These are phyloP conservation scores for Mnemiopsis leidyi DNA, from an alignment of 37 sponge, comb jelly and placozoan species.

Conservation along the genomic window DNA sequence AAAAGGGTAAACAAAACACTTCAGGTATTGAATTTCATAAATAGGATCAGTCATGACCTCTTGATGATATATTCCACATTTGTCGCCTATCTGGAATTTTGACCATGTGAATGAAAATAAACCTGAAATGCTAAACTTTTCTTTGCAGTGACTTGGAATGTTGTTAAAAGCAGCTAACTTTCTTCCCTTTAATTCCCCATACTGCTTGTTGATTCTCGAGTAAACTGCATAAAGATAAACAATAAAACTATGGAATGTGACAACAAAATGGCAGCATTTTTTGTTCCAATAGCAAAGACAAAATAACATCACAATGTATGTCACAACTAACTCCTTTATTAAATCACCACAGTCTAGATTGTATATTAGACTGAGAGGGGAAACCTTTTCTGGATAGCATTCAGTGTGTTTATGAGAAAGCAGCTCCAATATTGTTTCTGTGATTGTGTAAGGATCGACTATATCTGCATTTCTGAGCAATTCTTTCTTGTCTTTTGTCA, in stretches of 20 bases:
- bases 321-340: not conserved
- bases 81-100: not conserved
- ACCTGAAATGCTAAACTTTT: not conserved
- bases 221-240: not conserved
- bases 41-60: conserved; percentile 3
- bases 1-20: conserved; percentile 17
- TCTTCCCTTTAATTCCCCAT: not conserved
- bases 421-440: not conserved
- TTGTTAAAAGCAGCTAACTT: conserved; percentile 3
- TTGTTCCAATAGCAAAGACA: not conserved
- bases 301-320: not conserved
- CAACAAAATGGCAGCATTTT: not conserved
- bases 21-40: not conserved
- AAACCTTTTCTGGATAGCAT: not conserved
- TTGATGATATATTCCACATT: not conserved
- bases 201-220: not conserved
- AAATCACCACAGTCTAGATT: not conserved
- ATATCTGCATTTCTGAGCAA: not conserved
- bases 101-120: not conserved
- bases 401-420: not conserved
- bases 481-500: not conserved
- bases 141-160: conserved; percentile 27
- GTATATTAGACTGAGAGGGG: not conserved
- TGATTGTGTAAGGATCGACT: conserved; percentile 5
- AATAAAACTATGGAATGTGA: not conserved